Base-by-base conservation (phyloP, 2,888 invertebrate species). In the Leuctra nigra region DNA sequence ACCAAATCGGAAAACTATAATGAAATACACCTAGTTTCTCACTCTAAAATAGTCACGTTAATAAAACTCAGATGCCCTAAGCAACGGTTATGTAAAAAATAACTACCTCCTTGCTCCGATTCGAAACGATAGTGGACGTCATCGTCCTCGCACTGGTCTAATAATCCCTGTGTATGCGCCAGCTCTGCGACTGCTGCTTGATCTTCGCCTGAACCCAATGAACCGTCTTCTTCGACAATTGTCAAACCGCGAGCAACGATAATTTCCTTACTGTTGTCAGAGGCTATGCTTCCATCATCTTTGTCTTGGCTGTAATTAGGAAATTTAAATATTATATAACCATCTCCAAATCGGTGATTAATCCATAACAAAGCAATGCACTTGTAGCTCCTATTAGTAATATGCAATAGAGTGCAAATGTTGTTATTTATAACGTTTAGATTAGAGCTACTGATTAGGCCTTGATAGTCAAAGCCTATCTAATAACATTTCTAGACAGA, bases 81-180 rank as follows among this genome's bases (percentile, higher is more conserved):
- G n/a, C n/a, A n/a, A n/a, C n/a, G n/a, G n/a, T n/a, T n/a, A n/a
- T n/a, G n/a, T n/a, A n/a, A n/a, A n/a, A n/a, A n/a, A n/a, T 13
- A 71, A 59, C 35, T 41, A 60, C 47, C 68, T 72, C 74, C 74
- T 66, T 73, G 75, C 39, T 70, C 68, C 23, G 74, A 71, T 56
- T 73, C 67, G 58, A 75, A 69, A 18, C 75, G 71, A 66, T 75
- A 75, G 55, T 73, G 73, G 14, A 73, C 71, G 52, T 68, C 71
- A 53, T 68, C 71, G 55, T 72, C 67, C 62, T 69, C 71, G 61
- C 76, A 76, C n/a, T 76, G 71, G 64, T 80, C 79, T 64, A 81
- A 68, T 63, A 77, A 73, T 11, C 76, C 73, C 65, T 80, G 79
- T 50, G 79, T 70, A n/a, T 77, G 76, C 64, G 80, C 70, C 62